Conservation (phyloP, 2,113 vertebrate species). For the Xiphophorus couchianus region DNA sequence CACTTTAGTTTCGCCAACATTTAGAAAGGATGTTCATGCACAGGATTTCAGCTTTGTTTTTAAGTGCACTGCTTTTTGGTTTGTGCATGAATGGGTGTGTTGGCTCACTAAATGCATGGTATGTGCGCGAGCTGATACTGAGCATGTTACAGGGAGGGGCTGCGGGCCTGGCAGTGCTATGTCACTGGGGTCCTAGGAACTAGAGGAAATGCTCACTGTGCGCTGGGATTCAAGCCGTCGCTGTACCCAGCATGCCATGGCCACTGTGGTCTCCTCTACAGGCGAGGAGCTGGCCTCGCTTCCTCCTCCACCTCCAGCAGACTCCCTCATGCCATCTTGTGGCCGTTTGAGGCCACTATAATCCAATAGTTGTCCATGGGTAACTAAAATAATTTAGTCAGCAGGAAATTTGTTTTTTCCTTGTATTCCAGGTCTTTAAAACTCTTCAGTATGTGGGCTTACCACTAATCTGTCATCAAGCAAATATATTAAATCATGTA, state of each 20-base stretch:
- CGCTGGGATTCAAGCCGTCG: constrained; percentile 76
- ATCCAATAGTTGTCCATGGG: constrained; percentile 6
- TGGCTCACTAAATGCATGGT: constrained; percentile 64
- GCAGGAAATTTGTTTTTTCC: neutral
- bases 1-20: constrained; percentile 32
- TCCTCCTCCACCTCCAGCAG: constrained; percentile 42
- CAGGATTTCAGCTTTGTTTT: constrained; percentile 23
- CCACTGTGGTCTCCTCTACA: constrained; percentile 68
- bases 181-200: constrained; percentile 78
- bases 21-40: constrained; percentile 5
- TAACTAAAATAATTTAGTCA: neutral
- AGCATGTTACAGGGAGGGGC: constrained; percentile 67
- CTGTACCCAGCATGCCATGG: constrained; percentile 82
- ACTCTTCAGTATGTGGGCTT: neutral
- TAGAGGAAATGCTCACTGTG: constrained; percentile 81
- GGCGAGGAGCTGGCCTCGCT: constrained; percentile 48
- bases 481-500: neutral
- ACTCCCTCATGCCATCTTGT: constrained; percentile 77
- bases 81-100: constrained; percentile 48
- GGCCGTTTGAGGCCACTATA: constrained; percentile 46
- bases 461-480: too few relatives aligned
- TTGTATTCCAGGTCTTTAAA: neutral
- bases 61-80: constrained; percentile 31
- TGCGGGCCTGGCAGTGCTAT: constrained; percentile 61
- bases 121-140: constrained; percentile 65